Evolutionary conservation across 2,113 vertebrate species (phyloP).

Genomic region (Aythya baeri): DNA sequence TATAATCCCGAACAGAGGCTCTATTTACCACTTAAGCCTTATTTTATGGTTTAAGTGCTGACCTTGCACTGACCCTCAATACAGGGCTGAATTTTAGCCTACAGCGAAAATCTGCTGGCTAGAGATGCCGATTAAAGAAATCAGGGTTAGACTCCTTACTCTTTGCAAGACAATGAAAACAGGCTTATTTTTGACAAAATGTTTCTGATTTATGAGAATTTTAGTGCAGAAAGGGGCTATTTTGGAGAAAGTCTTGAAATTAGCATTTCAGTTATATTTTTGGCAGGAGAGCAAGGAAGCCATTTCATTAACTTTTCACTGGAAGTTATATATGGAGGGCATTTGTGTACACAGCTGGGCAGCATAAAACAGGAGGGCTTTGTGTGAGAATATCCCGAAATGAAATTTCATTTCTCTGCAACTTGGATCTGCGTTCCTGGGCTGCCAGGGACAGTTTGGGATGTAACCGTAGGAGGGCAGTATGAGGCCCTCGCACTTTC

Average conservation of each 20-base stretch:
- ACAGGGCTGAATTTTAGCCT: slow-evolving; percentile 57
- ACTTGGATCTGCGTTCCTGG: not conserved
- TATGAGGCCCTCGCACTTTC: not conserved
- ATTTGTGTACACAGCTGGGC: slow-evolving; percentile 70
- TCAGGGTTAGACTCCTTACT: slow-evolving; percentile 28
- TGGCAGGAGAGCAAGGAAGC: slow-evolving; percentile 57
- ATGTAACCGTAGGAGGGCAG: slow-evolving; percentile 29
- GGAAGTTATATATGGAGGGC: slow-evolving; percentile 64
- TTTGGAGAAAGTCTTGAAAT: slow-evolving; percentile 59
- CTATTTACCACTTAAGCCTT: slow-evolving; percentile 64
- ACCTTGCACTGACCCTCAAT: slow-evolving; percentile 53
- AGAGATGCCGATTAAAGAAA: slow-evolving; percentile 35
- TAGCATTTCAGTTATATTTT: slow-evolving; percentile 55
- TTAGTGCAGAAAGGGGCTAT: slow-evolving; percentile 49
- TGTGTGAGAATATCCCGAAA: slow-evolving; percentile 63
- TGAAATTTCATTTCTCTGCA: slow-evolving; percentile 51
- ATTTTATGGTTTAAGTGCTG: slow-evolving; percentile 68
- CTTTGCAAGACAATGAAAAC: slow-evolving; percentile 58
- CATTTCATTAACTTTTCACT: slow-evolving; percentile 70
- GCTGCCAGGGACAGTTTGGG: not conserved
- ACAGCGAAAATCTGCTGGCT: slow-evolving; percentile 24
- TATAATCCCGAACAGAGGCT: slow-evolving; percentile 59
- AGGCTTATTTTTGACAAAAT: slow-evolving; percentile 50
- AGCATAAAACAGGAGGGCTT: slow-evolving; percentile 68
- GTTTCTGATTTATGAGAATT: slow-evolving; percentile 55